phyloP scores from a whole-genome alignment of 92 coral and sea anemone genomes.

The Phenganax stokvisi region DNA sequence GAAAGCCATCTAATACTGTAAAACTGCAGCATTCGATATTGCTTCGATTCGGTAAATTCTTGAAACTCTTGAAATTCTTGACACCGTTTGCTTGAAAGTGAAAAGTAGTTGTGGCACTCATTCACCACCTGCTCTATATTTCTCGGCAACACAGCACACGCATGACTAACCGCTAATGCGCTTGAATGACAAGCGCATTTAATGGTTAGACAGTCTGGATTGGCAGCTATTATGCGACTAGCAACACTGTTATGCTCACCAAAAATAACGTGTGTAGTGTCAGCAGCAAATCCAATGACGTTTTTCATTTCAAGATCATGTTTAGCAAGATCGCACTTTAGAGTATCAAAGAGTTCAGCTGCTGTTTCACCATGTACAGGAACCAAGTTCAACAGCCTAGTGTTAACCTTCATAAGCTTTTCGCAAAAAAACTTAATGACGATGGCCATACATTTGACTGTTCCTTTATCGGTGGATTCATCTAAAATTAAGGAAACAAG shows the following conservation, averaged over 20 bases:
- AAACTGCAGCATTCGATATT: constrained; percentile 22
- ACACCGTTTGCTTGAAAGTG: constrained; percentile 33
- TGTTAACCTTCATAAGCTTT: background rate
- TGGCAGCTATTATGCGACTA: constrained; percentile 12
- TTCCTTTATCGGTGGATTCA: no score
- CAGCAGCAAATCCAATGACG: constrained; percentile 34
- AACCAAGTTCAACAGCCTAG: constrained; percentile 21
- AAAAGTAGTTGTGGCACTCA: constrained; percentile 30
- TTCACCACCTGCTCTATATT: constrained; percentile 28
- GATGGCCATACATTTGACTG: no score
- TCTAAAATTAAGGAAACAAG: no score
- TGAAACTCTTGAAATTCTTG: constrained; percentile 28
- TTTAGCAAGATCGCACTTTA: constrained; percentile 28
- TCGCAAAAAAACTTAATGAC: no score
- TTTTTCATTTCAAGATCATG: constrained; percentile 23
- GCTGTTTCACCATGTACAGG: constrained; percentile 27
- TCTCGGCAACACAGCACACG: constrained; percentile 10
- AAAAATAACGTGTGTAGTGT: constrained; percentile 23
- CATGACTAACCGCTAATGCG: constrained; percentile 28
- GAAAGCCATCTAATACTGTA: constrained; percentile 29
- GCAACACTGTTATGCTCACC: constrained; percentile 25
- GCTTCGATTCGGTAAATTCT: constrained; percentile 33
- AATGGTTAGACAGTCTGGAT: constrained; percentile 29
- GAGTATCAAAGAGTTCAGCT: constrained; percentile 8
- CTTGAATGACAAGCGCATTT: constrained; percentile 34